phyloP scores from a whole-genome alignment of 2,113 vertebrate genomes.

The Muntiacus reevesi region DNA sequence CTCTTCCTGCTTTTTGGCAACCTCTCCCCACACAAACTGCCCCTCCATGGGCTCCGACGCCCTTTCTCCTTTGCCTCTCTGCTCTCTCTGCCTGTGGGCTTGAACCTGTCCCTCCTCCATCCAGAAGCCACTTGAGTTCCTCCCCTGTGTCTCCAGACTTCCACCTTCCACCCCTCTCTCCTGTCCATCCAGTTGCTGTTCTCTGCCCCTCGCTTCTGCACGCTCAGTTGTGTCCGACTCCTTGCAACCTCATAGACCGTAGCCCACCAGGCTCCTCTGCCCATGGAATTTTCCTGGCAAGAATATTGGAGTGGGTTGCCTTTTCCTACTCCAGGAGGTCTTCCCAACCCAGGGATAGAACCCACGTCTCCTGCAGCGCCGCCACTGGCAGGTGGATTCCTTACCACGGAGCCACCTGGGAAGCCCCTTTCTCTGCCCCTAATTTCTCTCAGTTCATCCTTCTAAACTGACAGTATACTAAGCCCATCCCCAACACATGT shows the following conservation, averaged over 20 bases:
- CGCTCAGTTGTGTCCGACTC: not conserved
- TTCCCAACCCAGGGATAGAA: not conserved
- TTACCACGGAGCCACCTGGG: not conserved
- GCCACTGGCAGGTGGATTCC: not conserved
- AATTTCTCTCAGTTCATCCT: not conserved
- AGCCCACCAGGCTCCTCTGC: not conserved
- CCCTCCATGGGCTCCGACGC: accelerated
- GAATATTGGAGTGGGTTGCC: not conserved
- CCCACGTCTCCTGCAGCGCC: not conserved
- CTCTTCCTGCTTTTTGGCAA: not conserved
- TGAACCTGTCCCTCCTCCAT: not conserved
- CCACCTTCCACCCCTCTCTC: not conserved
- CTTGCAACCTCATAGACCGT: not conserved
- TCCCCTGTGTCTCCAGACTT: not conserved
- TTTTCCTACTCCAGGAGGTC: not conserved
- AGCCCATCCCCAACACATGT: accelerated
- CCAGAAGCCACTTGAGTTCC: not conserved
- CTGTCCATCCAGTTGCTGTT: not conserved
- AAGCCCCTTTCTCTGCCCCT: not conserved
- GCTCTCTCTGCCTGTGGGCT: not conserved
- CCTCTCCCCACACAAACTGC: too few relatives aligned
- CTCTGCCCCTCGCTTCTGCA: not conserved
- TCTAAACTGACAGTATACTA: too few relatives aligned
- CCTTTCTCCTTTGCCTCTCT: not conserved
- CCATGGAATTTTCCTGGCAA: not conserved